Percentiles rank a stretch among this genome's conserved stretches.
phyloP scores from a whole-genome alignment of 2,113 vertebrate species.

The Neolamprologus cancellatus region DNA sequence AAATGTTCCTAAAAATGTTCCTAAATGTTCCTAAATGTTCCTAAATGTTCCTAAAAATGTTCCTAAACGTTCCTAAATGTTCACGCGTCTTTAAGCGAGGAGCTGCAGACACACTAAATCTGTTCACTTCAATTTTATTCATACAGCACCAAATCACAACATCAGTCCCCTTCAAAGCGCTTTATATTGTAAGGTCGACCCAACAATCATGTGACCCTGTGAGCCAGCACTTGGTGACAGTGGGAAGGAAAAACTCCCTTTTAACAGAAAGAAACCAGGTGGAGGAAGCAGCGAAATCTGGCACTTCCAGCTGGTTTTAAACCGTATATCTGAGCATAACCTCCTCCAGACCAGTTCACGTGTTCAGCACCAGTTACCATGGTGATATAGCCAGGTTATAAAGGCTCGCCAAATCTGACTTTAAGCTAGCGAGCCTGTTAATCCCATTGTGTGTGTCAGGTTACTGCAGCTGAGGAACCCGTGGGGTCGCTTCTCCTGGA shows the following conservation, averaged over 20 bases:
- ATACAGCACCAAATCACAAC: background rate
- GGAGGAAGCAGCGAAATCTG: background rate
- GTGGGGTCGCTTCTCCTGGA: constrained; percentile 97
- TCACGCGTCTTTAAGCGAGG: rapidly evolving
- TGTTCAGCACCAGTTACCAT: background rate
- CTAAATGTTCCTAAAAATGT: too few species aligned
- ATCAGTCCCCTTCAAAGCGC: rapidly evolving
- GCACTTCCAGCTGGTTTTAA: background rate
- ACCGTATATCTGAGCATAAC: background rate
- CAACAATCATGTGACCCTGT: background rate
- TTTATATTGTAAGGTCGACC: rapidly evolving
- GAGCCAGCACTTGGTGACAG: background rate
- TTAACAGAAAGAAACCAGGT: background rate
- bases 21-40: too few species aligned
- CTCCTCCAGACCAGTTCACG: background rate
- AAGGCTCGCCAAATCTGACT: background rate
- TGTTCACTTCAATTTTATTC: rapidly evolving
- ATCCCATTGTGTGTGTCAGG: constrained; percentile 45
- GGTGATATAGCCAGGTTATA: background rate
- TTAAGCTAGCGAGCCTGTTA: background rate
- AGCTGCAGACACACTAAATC: background rate
- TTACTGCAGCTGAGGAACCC: constrained; percentile 89
- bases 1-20: too few species aligned
- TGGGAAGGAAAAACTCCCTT: background rate
- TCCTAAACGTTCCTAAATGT: background rate